A percentile compares a stretch with the other conserved stretches of the same genome.
phyloP scores from a whole-genome alignment of 2,113 vertebrate species.

The Athene noctua region DNA sequence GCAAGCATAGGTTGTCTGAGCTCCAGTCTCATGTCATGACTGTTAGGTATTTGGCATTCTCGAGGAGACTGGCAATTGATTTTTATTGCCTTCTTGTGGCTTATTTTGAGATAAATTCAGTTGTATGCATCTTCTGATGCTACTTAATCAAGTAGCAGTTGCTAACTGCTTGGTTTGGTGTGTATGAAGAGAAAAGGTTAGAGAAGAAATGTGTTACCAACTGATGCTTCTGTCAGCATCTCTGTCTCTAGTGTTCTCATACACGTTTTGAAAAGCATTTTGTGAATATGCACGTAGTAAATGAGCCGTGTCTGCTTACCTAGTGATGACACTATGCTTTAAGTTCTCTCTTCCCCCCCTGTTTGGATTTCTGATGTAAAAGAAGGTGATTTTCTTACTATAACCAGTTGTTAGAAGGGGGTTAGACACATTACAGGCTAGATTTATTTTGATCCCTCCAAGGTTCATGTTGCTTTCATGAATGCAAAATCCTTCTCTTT shows the following conservation, averaged over 20 bases:
- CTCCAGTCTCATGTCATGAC: background rate
- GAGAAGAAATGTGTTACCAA: background rate
- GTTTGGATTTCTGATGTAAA: background rate
- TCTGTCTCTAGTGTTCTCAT: background rate
- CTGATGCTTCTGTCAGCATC: background rate
- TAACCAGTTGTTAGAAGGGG: background rate
- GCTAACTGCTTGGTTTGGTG: background rate
- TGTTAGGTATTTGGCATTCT: background rate
- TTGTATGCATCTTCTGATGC: background rate
- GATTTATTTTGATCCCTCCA: background rate
- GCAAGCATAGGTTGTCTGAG: constrained; percentile 40
- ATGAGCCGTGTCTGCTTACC: background rate
- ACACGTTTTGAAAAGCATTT: background rate
- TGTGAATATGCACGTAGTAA: fast-evolving
- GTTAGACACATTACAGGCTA: background rate
- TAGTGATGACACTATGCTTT: background rate
- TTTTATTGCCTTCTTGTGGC: background rate
- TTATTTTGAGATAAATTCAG: background rate
- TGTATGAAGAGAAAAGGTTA: background rate
- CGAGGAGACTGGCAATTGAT: background rate
- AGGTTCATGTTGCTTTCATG: background rate
- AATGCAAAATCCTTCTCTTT: background rate
- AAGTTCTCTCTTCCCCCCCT: background rate
- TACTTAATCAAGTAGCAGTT: background rate
- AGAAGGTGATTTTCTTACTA: background rate